Conservation (phyloP, 2,888 invertebrate species). For the Cerastis rubricosa region DNA sequence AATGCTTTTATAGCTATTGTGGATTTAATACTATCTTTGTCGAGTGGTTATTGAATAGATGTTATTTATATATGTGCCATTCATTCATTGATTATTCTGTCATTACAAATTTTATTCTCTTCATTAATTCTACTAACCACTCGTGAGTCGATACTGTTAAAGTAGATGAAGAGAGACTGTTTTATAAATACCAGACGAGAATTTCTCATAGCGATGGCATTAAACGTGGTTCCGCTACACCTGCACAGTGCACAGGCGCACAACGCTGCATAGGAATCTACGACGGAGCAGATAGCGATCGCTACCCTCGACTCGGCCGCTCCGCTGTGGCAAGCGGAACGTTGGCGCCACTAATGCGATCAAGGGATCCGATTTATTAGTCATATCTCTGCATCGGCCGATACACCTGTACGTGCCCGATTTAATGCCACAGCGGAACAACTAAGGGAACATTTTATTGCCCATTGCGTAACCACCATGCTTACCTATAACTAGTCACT, state of each 20-base stretch:
- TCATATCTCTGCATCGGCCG: conserved; percentile 82
- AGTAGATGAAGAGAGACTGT: conserved; percentile 21
- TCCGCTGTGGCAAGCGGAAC: conserved; percentile 76
- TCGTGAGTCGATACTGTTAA: conserved; percentile 30
- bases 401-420: conserved; percentile 83
- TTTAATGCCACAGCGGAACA: conserved; percentile 77
- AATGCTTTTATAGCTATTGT: conserved; percentile 69
- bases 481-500: conserved; percentile 78
- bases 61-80: conserved; percentile 41
- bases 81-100: conserved; percentile 51
- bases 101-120: conserved; percentile 32
- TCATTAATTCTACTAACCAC: conserved; percentile 25
- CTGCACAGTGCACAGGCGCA: conserved; percentile 57
- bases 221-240: conserved; percentile 59
- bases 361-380: conserved; percentile 85
- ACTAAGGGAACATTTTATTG: conserved; percentile 78
- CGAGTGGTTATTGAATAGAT: conserved; percentile 49
- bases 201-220: conserved; percentile 49
- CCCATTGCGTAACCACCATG: conserved; percentile 76
- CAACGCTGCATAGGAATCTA: conserved; percentile 60
- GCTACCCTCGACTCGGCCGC: conserved; percentile 65
- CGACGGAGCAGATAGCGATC: conserved; percentile 74
- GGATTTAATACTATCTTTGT: conserved; percentile 66
- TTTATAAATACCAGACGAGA: conserved; percentile 51
- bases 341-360: conserved; percentile 87